Base-by-base conservation (phyloP, 2,113 vertebrate species). In the Ptilonorhynchus violaceus region DNA sequence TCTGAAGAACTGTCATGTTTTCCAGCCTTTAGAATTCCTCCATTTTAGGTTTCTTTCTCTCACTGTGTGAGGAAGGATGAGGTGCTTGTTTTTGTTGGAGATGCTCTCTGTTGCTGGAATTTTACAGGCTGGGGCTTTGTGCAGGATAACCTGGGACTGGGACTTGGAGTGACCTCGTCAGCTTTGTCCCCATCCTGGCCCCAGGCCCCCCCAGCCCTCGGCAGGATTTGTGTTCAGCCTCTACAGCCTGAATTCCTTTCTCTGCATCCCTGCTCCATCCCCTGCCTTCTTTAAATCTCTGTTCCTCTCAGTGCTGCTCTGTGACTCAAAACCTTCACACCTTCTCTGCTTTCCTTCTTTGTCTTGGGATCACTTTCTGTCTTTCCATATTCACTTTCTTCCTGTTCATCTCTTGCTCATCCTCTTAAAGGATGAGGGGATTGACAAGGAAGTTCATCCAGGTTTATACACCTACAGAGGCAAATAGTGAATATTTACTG, bases 81-180 rank as follows among this genome's bases (percentile, higher is more conserved):
- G 28, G 11, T 19, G 4, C 52, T 87, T 55, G 5, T 3, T 77
- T 83, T 60, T 28, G 31, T 35, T 37, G 11, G 15, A 63, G 42
- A 25, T 73, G 59, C 9, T 78, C 22, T 67, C 73, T 67, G 17
- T n/a, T 67, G 8, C 18, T 5, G 2, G 27, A 23, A 14, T 73
- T 62, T 49, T 56, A 39, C 21, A 52, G 22, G 17, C 13, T 39
- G 35, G 12, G 27, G 7, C 23, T 82, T 46, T 44, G 46, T 23
- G 23, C 35, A 49, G 49, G 41, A 22, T 25, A 42, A 33, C 0
- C 0, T 2, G 5, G 21, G 47, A 13, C 58, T 2, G 5, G 24
- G 47, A 13, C 58, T 55, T 42, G 2, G 15, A 33, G 19, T 37
- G 22, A 39, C 24, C n/a, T 72, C 60, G n/a, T 46, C 52, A 30